phyloP scores from a whole-genome alignment of 2,797 vertebrate genomes.

The Sphenodon punctatus region DNA sequence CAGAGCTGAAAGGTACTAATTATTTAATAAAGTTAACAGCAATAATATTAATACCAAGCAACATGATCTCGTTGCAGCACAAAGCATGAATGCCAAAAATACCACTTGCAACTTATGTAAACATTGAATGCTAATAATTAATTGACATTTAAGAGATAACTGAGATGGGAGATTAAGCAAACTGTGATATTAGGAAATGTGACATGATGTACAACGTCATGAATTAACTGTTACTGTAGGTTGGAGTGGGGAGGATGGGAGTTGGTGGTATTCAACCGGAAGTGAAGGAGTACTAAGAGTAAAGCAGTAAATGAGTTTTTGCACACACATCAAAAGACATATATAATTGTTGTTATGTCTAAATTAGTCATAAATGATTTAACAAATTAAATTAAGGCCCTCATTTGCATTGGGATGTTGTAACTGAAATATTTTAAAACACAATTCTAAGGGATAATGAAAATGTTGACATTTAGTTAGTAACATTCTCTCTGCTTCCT shows the following conservation, averaged over 20 bases:
- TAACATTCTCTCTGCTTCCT: slow-evolving; percentile 21
- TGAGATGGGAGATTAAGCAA: not conserved
- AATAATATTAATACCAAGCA: slow-evolving; percentile 39
- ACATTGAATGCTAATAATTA: slow-evolving; percentile 5
- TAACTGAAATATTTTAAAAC: not conserved
- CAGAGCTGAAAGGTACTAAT: slow-evolving; percentile 32
- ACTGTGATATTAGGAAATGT: not conserved
- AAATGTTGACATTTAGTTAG: slow-evolving; percentile 8
- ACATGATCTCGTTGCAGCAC: slow-evolving; percentile 19
- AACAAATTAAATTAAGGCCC: slow-evolving; percentile 5
- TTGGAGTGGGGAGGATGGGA: not conserved
- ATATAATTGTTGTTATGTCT: slow-evolving; percentile 7
- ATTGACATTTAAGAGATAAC: not conserved
- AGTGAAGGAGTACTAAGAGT: not conserved
- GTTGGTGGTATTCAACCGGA: too few relatives aligned
- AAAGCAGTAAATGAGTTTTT: slow-evolving; percentile 23
- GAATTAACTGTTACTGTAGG: not conserved
- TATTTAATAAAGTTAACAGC: slow-evolving; percentile 26
- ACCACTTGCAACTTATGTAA: not conserved
- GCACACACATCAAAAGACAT: not conserved
- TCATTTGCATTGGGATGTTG: not conserved
- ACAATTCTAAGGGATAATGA: slow-evolving; percentile 22
- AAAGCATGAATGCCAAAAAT: slow-evolving; percentile 18
- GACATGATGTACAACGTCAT: too few relatives aligned
- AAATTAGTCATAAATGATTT: slow-evolving; percentile 15